Evolutionary conservation across 2,797 vertebrate species (phyloP).

Genomic region (Caiman crocodilus): DNA sequence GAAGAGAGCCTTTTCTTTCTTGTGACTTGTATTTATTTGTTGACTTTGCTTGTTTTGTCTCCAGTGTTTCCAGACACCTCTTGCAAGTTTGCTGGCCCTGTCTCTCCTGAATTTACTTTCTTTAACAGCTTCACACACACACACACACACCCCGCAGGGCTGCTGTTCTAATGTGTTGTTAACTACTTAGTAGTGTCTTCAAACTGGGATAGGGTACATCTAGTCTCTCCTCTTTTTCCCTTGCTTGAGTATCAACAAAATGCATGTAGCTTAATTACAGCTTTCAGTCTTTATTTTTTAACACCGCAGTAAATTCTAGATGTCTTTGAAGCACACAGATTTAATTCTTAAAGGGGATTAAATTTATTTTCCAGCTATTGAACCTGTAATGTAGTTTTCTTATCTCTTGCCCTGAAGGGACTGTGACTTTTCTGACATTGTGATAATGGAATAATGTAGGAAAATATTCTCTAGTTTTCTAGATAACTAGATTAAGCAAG

Average conservation of each 20-base stretch:
- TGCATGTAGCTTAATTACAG: not conserved
- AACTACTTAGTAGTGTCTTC: not conserved
- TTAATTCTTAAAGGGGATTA: not conserved
- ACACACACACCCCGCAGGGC: too few species aligned
- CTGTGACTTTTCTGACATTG: not conserved
- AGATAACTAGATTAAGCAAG: not conserved
- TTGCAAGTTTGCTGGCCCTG: not conserved
- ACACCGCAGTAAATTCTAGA: not conserved
- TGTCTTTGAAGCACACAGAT: not conserved
- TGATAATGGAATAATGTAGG: not conserved
- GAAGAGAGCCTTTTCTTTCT: not conserved
- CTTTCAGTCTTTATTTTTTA: not conserved
- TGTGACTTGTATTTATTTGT: not conserved
- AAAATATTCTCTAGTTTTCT: not conserved
- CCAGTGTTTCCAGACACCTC: not conserved
- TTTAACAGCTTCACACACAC: conserved; percentile 8
- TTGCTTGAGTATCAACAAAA: not conserved
- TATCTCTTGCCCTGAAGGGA: conserved; percentile 29
- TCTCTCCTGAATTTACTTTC: not conserved
- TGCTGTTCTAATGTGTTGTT: not conserved
- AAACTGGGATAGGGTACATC: not conserved
- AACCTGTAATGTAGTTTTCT: not conserved
- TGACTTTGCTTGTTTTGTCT: conserved; percentile 12
- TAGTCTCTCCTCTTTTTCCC: not conserved
- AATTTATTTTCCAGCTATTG: not conserved